A percentile compares a stretch with the other conserved stretches of the same genome.
phyloP scores from a whole-genome alignment of 2,113 vertebrate species.

The Balaeniceps rex region DNA sequence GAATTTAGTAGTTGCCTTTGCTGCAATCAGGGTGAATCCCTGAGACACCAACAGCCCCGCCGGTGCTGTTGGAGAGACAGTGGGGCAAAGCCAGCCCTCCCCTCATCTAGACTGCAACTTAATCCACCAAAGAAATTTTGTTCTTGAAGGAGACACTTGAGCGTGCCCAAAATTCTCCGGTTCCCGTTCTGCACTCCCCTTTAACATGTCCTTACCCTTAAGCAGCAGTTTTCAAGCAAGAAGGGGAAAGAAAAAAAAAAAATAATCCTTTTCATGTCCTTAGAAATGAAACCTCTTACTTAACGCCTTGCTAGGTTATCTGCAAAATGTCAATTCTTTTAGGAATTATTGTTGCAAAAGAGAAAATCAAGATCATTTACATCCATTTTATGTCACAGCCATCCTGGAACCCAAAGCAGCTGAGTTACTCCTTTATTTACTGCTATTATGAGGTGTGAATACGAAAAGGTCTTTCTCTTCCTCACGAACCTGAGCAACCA shows the following conservation, averaged over 20 bases:
- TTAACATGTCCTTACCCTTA: background rate
- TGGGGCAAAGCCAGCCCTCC: background rate
- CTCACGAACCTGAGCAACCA: background rate
- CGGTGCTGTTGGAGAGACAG: accelerated
- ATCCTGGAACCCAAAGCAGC: background rate
- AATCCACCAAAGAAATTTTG: background rate
- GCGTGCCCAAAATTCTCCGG: accelerated
- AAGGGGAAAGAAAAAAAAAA: too few relatives aligned
- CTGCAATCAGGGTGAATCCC: accelerated
- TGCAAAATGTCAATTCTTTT: background rate
- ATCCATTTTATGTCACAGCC: background rate
- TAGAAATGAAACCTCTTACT: background rate
- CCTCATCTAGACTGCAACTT: background rate
- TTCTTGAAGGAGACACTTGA: background rate
- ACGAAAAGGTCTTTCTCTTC: background rate
- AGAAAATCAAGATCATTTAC: background rate
- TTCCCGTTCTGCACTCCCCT: background rate
- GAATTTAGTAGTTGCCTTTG: background rate
- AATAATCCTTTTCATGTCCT: background rate
- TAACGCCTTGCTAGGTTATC: background rate
- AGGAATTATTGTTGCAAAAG: background rate
- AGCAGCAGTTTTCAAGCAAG: background rate
- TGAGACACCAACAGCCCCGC: accelerated
- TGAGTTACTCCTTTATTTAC: background rate
- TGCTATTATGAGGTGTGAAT: background rate